These are phyloP conservation scores for Dermolepida albohirtum DNA, from an alignment of 2,888 invertebrate species.

Conservation along the genomic window DNA sequence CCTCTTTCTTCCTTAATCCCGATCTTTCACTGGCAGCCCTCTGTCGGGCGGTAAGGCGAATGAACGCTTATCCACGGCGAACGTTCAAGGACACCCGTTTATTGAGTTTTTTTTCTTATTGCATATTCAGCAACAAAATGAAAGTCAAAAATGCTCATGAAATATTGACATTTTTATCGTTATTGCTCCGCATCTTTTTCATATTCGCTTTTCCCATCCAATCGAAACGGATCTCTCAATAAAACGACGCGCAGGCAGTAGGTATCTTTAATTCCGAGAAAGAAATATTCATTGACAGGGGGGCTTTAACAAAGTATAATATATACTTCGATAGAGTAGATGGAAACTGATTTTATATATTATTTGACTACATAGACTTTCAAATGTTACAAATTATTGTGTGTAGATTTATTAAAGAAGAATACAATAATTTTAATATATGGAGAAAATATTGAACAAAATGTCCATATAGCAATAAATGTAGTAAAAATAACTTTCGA, in stretches of 20 bases:
- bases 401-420: no score
- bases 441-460: no score
- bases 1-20: constrained; percentile 29
- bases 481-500: no score
- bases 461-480: no score
- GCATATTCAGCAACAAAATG: constrained; percentile 36
- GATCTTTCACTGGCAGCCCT: constrained; percentile 20
- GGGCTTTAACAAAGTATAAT: constrained; percentile 1
- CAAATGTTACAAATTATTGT: no score
- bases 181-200: constrained; percentile 30
- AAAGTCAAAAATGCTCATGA: constrained; percentile 37
- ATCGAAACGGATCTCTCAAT: constrained; percentile 23
- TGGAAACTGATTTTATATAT: constrained; percentile 7
- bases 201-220: constrained; percentile 10
- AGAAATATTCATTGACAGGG: constrained; percentile 15
- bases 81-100: constrained; percentile 7
- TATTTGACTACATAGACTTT: no score
- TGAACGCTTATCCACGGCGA: background rate
- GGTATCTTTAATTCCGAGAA: constrained; percentile 10
- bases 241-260: constrained; percentile 1
- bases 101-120: constrained; percentile 36
- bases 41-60: constrained; percentile 7
- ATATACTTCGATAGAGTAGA: background rate
- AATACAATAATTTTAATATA: no score
- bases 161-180: constrained; percentile 38